Evolutionary conservation across 2,797 vertebrate genomes (phyloP).

Genomic region (Darevskia mixta): DNA sequence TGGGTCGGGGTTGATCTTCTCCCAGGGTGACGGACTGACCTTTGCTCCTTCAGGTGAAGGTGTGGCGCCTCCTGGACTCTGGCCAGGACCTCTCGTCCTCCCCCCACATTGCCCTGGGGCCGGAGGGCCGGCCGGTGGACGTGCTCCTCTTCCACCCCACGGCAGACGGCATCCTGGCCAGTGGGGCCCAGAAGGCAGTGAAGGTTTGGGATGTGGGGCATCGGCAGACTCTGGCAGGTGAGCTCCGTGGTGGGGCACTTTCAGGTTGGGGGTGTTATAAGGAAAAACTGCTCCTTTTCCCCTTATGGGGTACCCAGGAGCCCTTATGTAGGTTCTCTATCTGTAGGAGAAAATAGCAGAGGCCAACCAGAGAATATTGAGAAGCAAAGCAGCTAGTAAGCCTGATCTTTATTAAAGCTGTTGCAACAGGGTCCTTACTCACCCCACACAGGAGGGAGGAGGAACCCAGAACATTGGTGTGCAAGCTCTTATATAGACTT

Average conservation of each 20-base stretch:
- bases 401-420: too few relatives aligned
- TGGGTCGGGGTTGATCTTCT: too few relatives aligned
- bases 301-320: too few relatives aligned
- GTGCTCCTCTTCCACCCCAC: conserved; percentile 90
- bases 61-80: conserved; percentile 85
- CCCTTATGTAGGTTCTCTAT: too few relatives aligned
- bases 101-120: conserved; percentile 80
- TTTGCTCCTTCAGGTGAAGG: conserved; percentile 85
- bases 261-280: too few relatives aligned
- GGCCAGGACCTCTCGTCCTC: conserved; percentile 73
- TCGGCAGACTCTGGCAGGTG: conserved; percentile 87
- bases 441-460: too few relatives aligned
- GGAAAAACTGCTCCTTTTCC: neutral
- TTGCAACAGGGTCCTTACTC: too few relatives aligned
- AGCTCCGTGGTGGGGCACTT: neutral
- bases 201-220: conserved; percentile 87
- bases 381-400: too few relatives aligned
- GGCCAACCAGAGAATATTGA: too few relatives aligned
- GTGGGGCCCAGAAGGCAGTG: conserved; percentile 67
- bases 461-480: too few relatives aligned
- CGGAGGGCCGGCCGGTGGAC: conserved; percentile 77
- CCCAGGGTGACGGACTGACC: accelerated
- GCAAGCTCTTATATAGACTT: too few relatives aligned
- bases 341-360: too few relatives aligned
- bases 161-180: conserved; percentile 83